These are phyloP conservation scores for Scaptomyza caliginosa DNA, from an alignment of 2,888 invertebrate species.

Conservation along the genomic window DNA sequence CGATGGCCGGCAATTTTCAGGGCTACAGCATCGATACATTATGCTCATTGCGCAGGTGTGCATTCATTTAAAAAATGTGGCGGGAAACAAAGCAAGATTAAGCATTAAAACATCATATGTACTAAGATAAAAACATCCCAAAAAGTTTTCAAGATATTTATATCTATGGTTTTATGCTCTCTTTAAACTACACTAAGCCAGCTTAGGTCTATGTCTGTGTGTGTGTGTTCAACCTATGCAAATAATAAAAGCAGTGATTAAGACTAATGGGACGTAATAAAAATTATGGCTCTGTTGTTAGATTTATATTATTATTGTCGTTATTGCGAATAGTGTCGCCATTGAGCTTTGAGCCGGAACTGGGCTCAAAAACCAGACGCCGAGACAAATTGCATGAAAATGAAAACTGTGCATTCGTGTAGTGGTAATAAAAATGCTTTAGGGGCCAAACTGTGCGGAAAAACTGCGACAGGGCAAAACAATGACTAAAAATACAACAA, in stretches of 20 bases:
- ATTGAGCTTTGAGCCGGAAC: neutral
- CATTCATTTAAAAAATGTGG: neutral
- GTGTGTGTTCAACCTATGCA: neutral
- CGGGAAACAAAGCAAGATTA: too few relatives aligned
- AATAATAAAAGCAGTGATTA: constrained; percentile 22
- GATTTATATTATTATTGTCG: constrained; percentile 18
- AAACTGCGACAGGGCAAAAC: constrained; percentile 70
- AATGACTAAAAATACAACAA: constrained; percentile 35
- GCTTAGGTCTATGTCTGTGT: neutral
- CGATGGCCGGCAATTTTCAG: neutral
- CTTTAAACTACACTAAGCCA: too few relatives aligned
- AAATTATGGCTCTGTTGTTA: constrained; percentile 7
- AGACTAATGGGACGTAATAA: constrained; percentile 33
- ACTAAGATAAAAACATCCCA: too few relatives aligned
- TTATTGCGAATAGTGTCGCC: constrained; percentile 3
- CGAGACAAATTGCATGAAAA: constrained; percentile 69
- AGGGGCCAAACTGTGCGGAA: constrained; percentile 59
- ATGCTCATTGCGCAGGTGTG: neutral
- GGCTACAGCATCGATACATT: neutral
- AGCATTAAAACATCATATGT: too few relatives aligned
- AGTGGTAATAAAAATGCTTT: constrained; percentile 67
- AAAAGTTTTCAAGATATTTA: neutral
- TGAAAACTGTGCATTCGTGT: constrained; percentile 58
- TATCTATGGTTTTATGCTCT: too few relatives aligned
- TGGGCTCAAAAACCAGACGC: constrained; percentile 11